Evolutionary conservation across 2,113 vertebrate species (phyloP).

Genomic region (Copsychus sechellarum): DNA sequence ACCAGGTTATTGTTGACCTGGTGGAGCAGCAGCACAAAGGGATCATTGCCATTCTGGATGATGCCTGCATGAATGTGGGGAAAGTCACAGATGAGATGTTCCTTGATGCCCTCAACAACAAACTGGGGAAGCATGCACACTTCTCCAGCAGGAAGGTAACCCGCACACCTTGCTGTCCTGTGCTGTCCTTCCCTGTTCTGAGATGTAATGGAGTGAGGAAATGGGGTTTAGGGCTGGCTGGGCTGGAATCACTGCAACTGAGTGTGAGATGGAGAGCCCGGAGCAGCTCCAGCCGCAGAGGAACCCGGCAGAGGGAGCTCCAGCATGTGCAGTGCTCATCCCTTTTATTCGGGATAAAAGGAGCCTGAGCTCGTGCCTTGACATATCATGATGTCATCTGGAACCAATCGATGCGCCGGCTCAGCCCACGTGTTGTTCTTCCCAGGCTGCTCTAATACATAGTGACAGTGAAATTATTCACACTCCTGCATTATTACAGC

Average conservation of each 20-base stretch:
- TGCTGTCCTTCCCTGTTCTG: neutral
- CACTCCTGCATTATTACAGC: slow-evolving; percentile 55
- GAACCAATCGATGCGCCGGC: slow-evolving; percentile 65
- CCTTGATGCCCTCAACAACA: slow-evolving; percentile 90
- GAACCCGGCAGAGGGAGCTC: slow-evolving; percentile 71
- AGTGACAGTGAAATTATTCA: slow-evolving; percentile 63
- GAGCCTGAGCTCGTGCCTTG: slow-evolving; percentile 6
- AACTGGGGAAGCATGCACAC: slow-evolving; percentile 90
- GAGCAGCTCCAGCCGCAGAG: neutral
- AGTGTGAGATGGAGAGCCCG: neutral
- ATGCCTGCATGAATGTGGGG: slow-evolving; percentile 97
- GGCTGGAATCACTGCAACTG: fast-evolving
- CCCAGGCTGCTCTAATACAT: slow-evolving; percentile 51
- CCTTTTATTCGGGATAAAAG: neutral
- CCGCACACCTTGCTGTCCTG: neutral
- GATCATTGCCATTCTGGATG: slow-evolving; percentile 92
- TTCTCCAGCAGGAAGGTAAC: slow-evolving; percentile 96
- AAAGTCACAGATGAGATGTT: slow-evolving; percentile 96
- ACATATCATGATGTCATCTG: slow-evolving; percentile 77
- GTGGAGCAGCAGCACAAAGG: slow-evolving; percentile 98
- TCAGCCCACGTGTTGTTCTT: slow-evolving; percentile 46
- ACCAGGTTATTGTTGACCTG: slow-evolving; percentile 96
- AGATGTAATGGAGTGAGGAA: neutral
- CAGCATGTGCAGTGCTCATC: neutral
- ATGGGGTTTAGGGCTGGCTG: neutral